Evolutionary conservation across 2,888 invertebrate species (phyloP), one percentile per base, ranked within the genome.

Genomic region (Prosapia bicincta): DNA sequence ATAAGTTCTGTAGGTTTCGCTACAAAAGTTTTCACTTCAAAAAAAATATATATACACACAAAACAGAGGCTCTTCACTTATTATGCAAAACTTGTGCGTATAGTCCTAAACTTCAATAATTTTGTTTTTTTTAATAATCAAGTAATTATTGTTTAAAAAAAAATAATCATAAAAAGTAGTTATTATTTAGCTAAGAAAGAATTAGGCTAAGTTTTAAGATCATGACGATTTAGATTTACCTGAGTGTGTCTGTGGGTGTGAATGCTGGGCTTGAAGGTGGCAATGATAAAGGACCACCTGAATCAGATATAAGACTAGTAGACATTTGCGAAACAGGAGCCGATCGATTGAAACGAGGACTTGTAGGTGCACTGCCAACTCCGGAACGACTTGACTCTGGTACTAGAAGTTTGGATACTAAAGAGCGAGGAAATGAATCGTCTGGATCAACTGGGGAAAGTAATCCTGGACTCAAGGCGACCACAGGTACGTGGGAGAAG

Each of bases 401-500:
- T 71, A 89, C 88, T 82, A 90, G 86, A 67, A 90, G 88, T 79
- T 89, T 87, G 80, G 88, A 88, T 87, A 91, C 90, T 81, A 92
- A 88, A 66, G 90, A 89, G 82, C 90, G 87, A 30, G 92, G 90
- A 83, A 91, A 90, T 78, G 90, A 88, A 82, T 89, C 89, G 80
- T 86, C 87, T 13, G 83, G 83, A 81, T 92, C 92, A 54, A 54
- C 20, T 3, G 94, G 94, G 71, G 93, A 93, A 84, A 94, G 88
- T 83, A 94, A 88, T 81, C 93, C 93, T 23, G 94, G 94, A 81
- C 96, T 96, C 78, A 98, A 88, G 83, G 96, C 88, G 81, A 96
- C 96, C 79, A 98, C 96, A 3, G 98, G 97, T 80, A 97, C 95
- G 85, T 95, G 95, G 28, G 96, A 93, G 86, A 97, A 97, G 85